phyloP scores from a whole-genome alignment of 2,797 vertebrate genomes.

The Heterohyrax brucei region DNA sequence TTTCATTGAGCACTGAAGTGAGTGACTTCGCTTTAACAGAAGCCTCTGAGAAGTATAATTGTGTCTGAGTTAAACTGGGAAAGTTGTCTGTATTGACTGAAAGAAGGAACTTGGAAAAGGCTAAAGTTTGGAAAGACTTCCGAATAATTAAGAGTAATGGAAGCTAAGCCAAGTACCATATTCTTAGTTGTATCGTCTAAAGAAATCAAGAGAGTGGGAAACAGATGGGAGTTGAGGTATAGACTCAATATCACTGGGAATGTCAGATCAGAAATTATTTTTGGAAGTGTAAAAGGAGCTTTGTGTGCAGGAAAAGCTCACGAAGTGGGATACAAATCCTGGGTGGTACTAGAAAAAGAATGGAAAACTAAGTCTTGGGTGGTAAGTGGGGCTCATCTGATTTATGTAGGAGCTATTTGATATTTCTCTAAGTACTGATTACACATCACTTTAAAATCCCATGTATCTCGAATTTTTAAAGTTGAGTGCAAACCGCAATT shows the following conservation, averaged over 20 bases:
- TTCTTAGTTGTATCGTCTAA: constrained; percentile 82
- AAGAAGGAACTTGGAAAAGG: constrained; percentile 85
- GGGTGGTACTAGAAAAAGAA: constrained; percentile 73
- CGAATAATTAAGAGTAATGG: constrained; percentile 84
- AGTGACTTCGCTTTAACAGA: constrained; percentile 69
- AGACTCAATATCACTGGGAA: constrained; percentile 88
- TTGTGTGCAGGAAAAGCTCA: constrained; percentile 84
- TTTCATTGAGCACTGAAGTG: constrained; percentile 51
- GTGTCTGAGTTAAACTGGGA: constrained; percentile 80
- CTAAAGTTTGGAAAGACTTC: constrained; percentile 87
- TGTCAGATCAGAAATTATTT: constrained; percentile 88
- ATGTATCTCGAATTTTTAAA: constrained; percentile 42
- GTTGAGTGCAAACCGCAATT: constrained; percentile 37
- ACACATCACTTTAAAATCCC: constrained; percentile 56
- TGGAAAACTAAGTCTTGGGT: constrained; percentile 64
- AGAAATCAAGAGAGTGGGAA: constrained; percentile 80
- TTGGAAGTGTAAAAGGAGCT: constrained; percentile 85
- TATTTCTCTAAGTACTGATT: constrained; percentile 66
- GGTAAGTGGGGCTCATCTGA: constrained; percentile 38
- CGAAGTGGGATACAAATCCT: constrained; percentile 73
- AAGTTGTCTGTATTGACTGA: constrained; percentile 84
- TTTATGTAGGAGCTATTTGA: constrained; percentile 25
- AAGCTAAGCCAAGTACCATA: constrained; percentile 81
- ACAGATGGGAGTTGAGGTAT: constrained; percentile 86
- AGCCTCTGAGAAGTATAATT: constrained; percentile 74